Conservation (phyloP, 2,888 invertebrate genomes). For the Drosophila barbarae region DNA sequence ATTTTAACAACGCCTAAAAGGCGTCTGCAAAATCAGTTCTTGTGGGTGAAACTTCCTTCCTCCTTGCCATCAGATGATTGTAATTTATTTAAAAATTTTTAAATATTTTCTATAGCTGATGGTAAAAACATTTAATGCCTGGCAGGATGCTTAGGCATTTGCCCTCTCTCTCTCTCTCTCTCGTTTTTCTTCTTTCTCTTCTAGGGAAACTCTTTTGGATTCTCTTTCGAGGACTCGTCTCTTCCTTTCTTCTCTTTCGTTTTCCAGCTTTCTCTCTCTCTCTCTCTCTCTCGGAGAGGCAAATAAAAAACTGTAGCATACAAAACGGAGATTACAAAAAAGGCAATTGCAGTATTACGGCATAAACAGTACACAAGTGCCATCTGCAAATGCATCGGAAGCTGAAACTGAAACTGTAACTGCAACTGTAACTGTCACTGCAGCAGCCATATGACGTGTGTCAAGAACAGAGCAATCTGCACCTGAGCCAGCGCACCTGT, state of each 20-base stretch:
- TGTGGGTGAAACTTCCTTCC: not conserved
- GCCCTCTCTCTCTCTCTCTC: no score
- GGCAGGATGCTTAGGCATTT: not conserved
- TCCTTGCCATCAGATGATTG: no score
- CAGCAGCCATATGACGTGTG: slow-evolving; percentile 21
- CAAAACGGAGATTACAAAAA: slow-evolving; percentile 36
- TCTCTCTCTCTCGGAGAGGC: not conserved
- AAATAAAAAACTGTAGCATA: slow-evolving; percentile 47
- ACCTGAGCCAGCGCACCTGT: slow-evolving; percentile 16
- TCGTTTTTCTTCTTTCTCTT: not conserved
- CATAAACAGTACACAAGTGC: slow-evolving; percentile 9
- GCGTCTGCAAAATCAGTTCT: slow-evolving; percentile 44
- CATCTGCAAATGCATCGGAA: not conserved
- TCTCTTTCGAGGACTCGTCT: not conserved
- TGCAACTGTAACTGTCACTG: not conserved
- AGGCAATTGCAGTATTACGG: slow-evolving; percentile 10
- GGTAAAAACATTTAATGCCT: no score
- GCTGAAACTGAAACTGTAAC: not conserved
- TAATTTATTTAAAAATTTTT: not conserved
- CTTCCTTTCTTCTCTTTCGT: not conserved
- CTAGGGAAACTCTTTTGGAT: not conserved
- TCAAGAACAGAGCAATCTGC: slow-evolving; percentile 26
- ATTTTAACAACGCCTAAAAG: slow-evolving; percentile 65
- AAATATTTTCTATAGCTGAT: no score
- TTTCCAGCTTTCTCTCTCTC: not conserved